Conservation (phyloP, 2,888 invertebrate species). For the Megastigmus dorsalis region DNA sequence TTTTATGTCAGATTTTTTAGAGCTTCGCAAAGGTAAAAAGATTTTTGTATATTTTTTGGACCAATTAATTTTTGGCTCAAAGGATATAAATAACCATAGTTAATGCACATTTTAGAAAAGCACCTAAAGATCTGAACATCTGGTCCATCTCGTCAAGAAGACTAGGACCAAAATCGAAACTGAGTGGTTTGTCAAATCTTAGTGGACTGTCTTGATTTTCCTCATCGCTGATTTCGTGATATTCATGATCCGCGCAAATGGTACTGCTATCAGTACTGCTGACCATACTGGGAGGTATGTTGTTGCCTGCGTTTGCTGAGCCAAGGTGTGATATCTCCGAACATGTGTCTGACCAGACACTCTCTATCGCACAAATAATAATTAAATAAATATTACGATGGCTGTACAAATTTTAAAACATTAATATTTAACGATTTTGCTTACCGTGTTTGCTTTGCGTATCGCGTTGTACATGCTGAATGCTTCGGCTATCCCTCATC, state of each 20-base stretch:
- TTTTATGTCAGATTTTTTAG: background rate
- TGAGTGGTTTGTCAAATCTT: constrained; percentile 75
- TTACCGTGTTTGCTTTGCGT: constrained; percentile 68
- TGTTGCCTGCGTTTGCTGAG: constrained; percentile 59
- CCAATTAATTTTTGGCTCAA: no score
- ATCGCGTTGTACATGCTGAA: constrained; percentile 62
- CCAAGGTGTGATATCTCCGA: constrained; percentile 68
- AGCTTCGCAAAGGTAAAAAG: background rate
- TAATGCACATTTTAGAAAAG: background rate
- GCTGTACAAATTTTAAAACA: no score
- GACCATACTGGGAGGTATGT: constrained; percentile 63
- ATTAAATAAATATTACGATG: constrained; percentile 44
- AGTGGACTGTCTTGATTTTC: constrained; percentile 78
- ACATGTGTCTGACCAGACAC: constrained; percentile 69
- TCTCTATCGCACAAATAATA: constrained; percentile 60
- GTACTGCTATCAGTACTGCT: constrained; percentile 60
- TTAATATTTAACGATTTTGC: no score
- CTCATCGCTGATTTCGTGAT: constrained; percentile 89
- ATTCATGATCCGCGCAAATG: constrained; percentile 80
- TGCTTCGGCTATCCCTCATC: constrained; percentile 64
- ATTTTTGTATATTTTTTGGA: constrained; percentile 5
- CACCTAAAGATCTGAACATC: constrained; percentile 82
- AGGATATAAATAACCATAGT: no score
- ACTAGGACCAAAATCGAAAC: constrained; percentile 89
- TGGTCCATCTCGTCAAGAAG: constrained; percentile 93